Base-by-base conservation (phyloP, 2,888 invertebrate genomes). In the Cheilosia impressa region DNA sequence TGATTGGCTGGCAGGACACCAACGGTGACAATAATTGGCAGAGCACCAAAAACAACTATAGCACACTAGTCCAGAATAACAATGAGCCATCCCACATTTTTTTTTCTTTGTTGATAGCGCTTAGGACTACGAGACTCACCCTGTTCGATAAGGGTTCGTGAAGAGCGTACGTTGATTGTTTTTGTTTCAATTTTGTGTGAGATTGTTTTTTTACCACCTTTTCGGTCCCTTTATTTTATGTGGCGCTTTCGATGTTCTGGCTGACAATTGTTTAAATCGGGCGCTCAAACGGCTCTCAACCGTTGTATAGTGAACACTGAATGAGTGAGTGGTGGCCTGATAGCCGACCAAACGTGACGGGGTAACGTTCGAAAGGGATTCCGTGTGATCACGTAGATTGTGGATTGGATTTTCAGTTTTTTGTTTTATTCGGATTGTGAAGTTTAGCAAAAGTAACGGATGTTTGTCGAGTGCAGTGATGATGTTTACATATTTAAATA, bases 261-360 rank as follows among this genome's bases (percentile, higher is more conserved):
- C 22, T 52, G 13, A 19, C 71, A 58, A 71, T 58, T 71, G 71
- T 71, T 71, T 71, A 58, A 71, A 50, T 71, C 58, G 38, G 71
- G 58, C 58, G 58, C 71, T 71, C 71, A 71, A 71, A 50, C 58
- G 24, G n/a, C 38, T 50, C 71, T 50, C 58, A 71, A 58, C 69
- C 47, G 52, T 52, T 24, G 52, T 24, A 15, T 52, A 15, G 5
- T 22, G 31, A 15, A 15, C 45, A 69, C 10, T 57, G 24, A 45
- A 17, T 43, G n/a, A 43, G 43, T 43, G 69, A 24, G 58, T 58
- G 58, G 50, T 58, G 34, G 38, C 22, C 31, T 31, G 15, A 19
- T 31, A 50, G 34, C 63, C 34, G 22, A 62, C 7, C 43, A 41
- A 60, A 58, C 45, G 43, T 41, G 13, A 63, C 50, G 34, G 50